phyloP scores from a whole-genome alignment of 1,140 invertebrate species.

The Macrosteles quadrilineatus region DNA sequence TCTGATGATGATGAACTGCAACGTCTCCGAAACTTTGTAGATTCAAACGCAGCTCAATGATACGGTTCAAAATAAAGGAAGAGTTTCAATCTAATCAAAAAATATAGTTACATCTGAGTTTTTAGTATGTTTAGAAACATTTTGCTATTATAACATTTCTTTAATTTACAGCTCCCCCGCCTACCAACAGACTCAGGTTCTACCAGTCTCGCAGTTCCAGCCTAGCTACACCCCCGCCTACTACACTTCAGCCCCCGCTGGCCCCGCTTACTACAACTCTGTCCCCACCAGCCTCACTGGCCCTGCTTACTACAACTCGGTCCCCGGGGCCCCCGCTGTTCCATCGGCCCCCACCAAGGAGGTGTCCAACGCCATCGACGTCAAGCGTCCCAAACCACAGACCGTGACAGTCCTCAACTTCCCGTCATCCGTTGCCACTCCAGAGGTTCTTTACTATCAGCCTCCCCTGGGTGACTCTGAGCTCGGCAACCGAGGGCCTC shows the following conservation, averaged over 20 bases:
- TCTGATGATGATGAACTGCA: no score
- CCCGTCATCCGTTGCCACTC: constrained; percentile 39
- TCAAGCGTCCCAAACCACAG: constrained; percentile 28
- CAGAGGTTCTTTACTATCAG: constrained; percentile 40
- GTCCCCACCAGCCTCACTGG: background rate
- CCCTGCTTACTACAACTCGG: background rate
- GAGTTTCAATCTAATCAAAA: no score
- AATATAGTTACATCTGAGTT: no score
- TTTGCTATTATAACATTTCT: background rate
- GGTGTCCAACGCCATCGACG: constrained; percentile 23
- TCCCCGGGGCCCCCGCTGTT: background rate
- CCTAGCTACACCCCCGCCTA: constrained; percentile 7
- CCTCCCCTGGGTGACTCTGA: constrained; percentile 38
- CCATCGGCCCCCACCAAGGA: background rate
- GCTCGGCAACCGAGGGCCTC: constrained; percentile 40
- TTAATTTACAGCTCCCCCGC: constrained; percentile 25
- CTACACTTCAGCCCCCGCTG: background rate
- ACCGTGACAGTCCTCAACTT: constrained; percentile 44
- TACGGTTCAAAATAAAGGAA: no score
- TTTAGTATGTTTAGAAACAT: no score
- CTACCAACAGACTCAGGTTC: constrained; percentile 9
- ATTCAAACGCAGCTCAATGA: no score
- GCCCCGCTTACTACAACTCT: background rate
- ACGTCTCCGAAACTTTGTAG: no score
- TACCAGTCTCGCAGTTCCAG: constrained; percentile 21